Evolutionary conservation across 92 coral and sea anemone genomes (phyloP).

Genomic region (Actinernus sp.): DNA sequence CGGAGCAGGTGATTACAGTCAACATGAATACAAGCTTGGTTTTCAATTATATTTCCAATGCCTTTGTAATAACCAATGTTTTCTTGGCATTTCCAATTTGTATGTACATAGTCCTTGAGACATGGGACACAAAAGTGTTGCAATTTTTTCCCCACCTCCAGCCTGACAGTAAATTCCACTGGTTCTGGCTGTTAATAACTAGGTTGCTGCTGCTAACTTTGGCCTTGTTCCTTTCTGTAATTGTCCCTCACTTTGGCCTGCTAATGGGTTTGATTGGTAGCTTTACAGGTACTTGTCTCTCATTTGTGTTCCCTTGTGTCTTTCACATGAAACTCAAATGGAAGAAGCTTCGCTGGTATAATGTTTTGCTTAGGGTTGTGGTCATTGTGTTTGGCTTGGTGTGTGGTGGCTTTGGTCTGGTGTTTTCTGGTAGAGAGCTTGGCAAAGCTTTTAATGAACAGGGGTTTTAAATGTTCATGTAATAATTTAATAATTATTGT

Average conservation of each 20-base stretch:
- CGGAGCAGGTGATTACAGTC: slow-evolving; percentile 91
- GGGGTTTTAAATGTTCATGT: slow-evolving; percentile 4
- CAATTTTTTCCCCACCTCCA: slow-evolving; percentile 84
- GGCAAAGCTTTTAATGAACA: slow-evolving; percentile 53
- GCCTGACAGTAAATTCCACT: slow-evolving; percentile 63
- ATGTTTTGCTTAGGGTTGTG: slow-evolving; percentile 55
- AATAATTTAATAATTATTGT: not conserved
- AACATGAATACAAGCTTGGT: slow-evolving; percentile 66
- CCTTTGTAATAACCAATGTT: slow-evolving; percentile 77
- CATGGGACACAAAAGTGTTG: slow-evolving; percentile 76
- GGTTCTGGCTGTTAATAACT: slow-evolving; percentile 87
- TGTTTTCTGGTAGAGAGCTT: slow-evolving; percentile 85
- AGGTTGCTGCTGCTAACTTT: slow-evolving; percentile 73
- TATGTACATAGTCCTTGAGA: slow-evolving; percentile 84
- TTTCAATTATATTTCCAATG: slow-evolving; percentile 77
- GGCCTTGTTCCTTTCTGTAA: slow-evolving; percentile 73
- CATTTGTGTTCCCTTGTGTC: slow-evolving; percentile 90
- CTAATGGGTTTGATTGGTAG: slow-evolving; percentile 93
- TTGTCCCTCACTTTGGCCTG: slow-evolving; percentile 91
- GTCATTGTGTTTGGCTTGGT: slow-evolving; percentile 82
- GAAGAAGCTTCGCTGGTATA: slow-evolving; percentile 75
- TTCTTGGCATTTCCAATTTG: slow-evolving; percentile 91
- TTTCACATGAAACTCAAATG: slow-evolving; percentile 85
- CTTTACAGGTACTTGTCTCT: slow-evolving; percentile 88
- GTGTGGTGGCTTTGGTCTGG: slow-evolving; percentile 84